A percentile compares a stretch with the other conserved stretches of the same genome.
phyloP scores from a whole-genome alignment of 2,797 vertebrate genomes.

The Huso huso region DNA sequence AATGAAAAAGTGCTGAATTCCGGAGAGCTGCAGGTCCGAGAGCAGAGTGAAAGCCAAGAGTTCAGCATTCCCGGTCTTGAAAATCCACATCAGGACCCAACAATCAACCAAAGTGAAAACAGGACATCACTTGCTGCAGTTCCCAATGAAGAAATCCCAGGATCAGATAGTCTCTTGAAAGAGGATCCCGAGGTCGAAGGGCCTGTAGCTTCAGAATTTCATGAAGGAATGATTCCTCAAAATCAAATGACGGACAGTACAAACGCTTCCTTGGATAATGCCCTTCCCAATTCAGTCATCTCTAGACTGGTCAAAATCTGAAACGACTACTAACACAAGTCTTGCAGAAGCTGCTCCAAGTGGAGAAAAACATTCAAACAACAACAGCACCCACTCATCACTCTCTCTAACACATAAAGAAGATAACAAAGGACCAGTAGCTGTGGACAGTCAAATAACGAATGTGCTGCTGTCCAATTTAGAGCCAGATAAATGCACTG shows the following conservation, averaged over 20 bases:
- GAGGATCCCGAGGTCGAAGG: neutral
- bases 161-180: conserved; percentile 1
- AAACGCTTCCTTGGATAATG: neutral
- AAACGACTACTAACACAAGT: neutral
- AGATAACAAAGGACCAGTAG: neutral
- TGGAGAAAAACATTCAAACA: conserved; percentile 31
- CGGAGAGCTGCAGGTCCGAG: too few relatives aligned
- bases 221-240: neutral
- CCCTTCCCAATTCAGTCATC: neutral
- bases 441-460: conserved; percentile 10
- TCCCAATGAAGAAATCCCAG: neutral
- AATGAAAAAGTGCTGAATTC: too few relatives aligned
- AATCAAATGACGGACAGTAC: neutral
- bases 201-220: neutral
- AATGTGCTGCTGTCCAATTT: conserved; percentile 6
- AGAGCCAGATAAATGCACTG: neutral
- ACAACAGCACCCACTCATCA: conserved; percentile 18
- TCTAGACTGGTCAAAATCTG: neutral
- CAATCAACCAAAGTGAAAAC: neutral
- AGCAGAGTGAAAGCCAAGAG: too few relatives aligned
- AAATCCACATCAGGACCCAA: too few relatives aligned
- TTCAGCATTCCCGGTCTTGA: too few relatives aligned
- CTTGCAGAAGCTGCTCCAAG: conserved; percentile 13
- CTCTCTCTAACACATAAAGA: conserved; percentile 21
- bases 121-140: neutral